A percentile compares a stretch with the other conserved stretches of the same genome.
phyloP scores from a whole-genome alignment of 2,113 vertebrate genomes.

The Thinocorus orbignyianus region DNA sequence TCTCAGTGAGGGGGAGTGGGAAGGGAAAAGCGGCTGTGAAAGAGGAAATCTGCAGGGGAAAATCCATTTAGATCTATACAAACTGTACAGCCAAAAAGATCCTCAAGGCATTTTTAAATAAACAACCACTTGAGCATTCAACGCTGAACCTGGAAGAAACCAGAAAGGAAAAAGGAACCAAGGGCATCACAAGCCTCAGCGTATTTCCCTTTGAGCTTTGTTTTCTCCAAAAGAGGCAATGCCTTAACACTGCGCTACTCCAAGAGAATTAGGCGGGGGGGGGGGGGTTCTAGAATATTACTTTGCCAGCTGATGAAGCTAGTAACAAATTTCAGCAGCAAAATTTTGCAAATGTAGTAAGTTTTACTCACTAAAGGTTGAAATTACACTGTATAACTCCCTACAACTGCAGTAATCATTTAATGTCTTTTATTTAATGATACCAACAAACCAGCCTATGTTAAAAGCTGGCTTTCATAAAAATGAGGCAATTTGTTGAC shows the following conservation, averaged over 20 bases:
- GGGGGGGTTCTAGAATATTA: background rate
- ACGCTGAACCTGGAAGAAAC: background rate
- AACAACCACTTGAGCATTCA: background rate
- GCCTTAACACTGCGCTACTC: background rate
- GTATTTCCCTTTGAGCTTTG: background rate
- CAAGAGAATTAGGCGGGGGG: background rate
- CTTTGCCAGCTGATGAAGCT: background rate
- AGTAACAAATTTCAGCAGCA: background rate
- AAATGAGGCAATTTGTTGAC: constrained; percentile 13
- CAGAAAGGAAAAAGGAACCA: background rate
- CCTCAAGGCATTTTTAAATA: background rate
- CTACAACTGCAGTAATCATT: constrained; percentile 13
- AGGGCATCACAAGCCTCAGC: background rate
- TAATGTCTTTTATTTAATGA: constrained; percentile 17
- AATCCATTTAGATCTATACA: background rate
- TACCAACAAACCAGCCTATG: background rate
- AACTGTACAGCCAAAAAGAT: background rate
- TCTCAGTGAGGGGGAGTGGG: background rate
- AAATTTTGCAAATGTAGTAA: background rate
- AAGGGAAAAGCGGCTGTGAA: background rate
- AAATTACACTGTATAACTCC: constrained; percentile 3
- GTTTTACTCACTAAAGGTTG: constrained; percentile 7
- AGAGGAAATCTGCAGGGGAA: background rate
- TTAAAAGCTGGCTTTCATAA: constrained; percentile 32
- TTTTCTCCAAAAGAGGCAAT: background rate